A percentile compares a stretch with the other conserved stretches of the same genome.
These are phyloP conservation scores for Huso huso DNA, from an alignment of 2,797 vertebrate species.

Conservation along the genomic window DNA sequence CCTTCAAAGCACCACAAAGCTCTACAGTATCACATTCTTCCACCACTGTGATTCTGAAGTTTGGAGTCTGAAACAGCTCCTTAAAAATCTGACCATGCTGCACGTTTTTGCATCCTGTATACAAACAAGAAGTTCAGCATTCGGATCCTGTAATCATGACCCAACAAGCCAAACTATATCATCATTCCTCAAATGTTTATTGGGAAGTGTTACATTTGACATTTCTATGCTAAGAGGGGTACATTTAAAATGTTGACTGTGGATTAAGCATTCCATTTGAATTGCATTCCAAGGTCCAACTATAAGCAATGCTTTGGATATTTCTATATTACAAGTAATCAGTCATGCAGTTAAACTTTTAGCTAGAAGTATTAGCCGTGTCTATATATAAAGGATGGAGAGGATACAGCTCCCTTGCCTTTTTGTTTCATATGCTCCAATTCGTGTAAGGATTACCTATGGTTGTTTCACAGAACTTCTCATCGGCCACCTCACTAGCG, in stretches of 20 bases:
- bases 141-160: no score
- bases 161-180: no score
- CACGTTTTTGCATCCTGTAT: conserved; percentile 60
- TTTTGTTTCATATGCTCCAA: background rate
- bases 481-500: conserved; percentile 78
- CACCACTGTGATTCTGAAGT: conserved; percentile 72
- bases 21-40: conserved; percentile 70
- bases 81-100: conserved; percentile 65
- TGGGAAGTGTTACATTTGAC: no score
- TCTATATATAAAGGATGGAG: background rate
- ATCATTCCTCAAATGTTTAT: no score
- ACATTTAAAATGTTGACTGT: no score
- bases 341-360: no score
- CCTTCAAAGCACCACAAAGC: conserved; percentile 77
- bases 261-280: no score
- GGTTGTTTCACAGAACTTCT: conserved; percentile 86
- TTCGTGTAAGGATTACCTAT: conserved; percentile 55
- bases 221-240: no score
- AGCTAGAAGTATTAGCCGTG: no score
- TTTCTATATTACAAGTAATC: no score
- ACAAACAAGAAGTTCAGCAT: background rate
- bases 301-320: no score
- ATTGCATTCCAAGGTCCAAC: no score
- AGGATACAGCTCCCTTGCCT: background rate
- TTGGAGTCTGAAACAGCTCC: conserved; percentile 71